Base-by-base conservation (phyloP, 2,888 invertebrate species). In the Keiferia lycopersicella region DNA sequence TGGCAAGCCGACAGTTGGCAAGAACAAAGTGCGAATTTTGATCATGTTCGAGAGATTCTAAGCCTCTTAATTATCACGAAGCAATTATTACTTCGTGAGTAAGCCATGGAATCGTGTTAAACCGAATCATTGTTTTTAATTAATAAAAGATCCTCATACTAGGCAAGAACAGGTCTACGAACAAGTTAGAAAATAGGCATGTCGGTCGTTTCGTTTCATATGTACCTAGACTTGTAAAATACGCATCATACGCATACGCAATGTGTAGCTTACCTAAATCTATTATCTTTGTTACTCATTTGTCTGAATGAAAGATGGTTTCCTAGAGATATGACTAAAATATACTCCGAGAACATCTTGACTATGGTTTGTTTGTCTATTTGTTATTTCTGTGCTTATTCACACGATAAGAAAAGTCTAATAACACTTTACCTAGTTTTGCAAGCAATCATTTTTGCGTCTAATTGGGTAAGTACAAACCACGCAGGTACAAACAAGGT, bases 251-350 rank as follows among this genome's bases (percentile, higher is more conserved):
- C 45, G 3, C 16, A n/a, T 56, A 56, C 56, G 16, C 16, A 56
- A 34, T 34, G 34, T 56, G 26, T 56, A 11, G 8, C 4, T 18
- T 53, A 22, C 34, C 34, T 34, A 30, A 16, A 16, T 30, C 16
- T 41, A 26, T 60, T 45, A 26, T 12, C n/a, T 60, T 45, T 45
- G 14, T 41, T 60, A 45, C n/a, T 45, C 45, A 60, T 45, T 39
- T 60, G 8, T 18, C n/a, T 60, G 60, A 60, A 60, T 60, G 60
- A 60, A 60, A 60, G 60, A 60, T 60, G 22, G 45, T 16, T 34
- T 41, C 16, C 58, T 16, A 22, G 58, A 38, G 39, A 58, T 58
- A 61, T 61, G 60, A 61, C 38, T 22, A 8, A 59, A 56, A 34
- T 18, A 53, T 56, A n/a, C 53, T 56, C n/a, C n/a, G 10, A 8